Evolutionary conservation across 2,888 invertebrate species (phyloP).

Genomic region (Bellardia pandia): DNA sequence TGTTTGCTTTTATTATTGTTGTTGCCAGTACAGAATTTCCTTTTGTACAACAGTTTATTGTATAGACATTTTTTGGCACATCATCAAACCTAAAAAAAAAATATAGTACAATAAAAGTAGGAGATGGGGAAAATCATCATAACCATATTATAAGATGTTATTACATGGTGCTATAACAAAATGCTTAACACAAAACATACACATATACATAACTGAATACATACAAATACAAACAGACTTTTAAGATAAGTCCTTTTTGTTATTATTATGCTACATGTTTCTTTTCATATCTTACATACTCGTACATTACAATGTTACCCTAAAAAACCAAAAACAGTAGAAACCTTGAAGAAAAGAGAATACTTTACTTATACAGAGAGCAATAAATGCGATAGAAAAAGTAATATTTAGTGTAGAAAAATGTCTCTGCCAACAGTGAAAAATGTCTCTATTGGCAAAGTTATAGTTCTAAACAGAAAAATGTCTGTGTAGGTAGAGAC

Average conservation of each 20-base stretch:
- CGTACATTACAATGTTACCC: constrained; percentile 10
- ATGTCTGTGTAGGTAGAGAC: too few relatives aligned
- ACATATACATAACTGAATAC: not conserved
- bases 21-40: not conserved
- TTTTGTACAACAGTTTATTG: constrained; percentile 33
- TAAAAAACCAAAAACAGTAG: constrained; percentile 9
- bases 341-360: not conserved
- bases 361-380: too few relatives aligned
- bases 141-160: constrained; percentile 60
- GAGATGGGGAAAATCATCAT: constrained; percentile 52
- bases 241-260: constrained; percentile 34
- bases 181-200: constrained; percentile 47
- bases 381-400: too few relatives aligned
- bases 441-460: too few relatives aligned
- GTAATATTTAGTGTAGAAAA: too few relatives aligned
- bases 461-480: too few relatives aligned
- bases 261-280: constrained; percentile 32
- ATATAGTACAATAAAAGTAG: not conserved
- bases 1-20: constrained; percentile 20
- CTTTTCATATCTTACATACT: constrained; percentile 7
- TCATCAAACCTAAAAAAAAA: constrained; percentile 57
- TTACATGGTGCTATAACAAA: constrained; percentile 67
- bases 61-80: constrained; percentile 60
- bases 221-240: constrained; percentile 35
- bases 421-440: too few relatives aligned